phyloP scores from a whole-genome alignment of 2,888 invertebrate genomes.

The Xiphydria camelus region DNA sequence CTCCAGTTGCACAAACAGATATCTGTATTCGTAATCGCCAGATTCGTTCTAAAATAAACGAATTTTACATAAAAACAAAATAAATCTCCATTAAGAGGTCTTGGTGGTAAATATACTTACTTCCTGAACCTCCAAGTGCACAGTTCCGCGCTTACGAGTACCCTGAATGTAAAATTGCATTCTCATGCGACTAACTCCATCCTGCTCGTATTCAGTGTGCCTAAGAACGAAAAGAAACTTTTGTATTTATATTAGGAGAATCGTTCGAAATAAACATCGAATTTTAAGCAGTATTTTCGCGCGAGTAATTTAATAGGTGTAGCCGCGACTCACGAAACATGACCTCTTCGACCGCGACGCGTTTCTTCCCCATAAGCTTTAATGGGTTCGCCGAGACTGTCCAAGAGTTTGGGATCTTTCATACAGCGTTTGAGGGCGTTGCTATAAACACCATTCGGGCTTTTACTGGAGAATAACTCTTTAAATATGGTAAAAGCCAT shows the following conservation, averaged over 20 bases:
- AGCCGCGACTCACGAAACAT: slow-evolving; percentile 68
- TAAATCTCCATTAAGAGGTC: slow-evolving; percentile 7
- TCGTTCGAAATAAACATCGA: neutral
- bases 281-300: no score
- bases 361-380: slow-evolving; percentile 89
- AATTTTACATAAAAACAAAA: slow-evolving; percentile 10
- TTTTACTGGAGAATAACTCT: slow-evolving; percentile 86
- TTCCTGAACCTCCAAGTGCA: slow-evolving; percentile 83
- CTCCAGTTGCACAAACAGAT: slow-evolving; percentile 81
- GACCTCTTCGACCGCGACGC: slow-evolving; percentile 77
- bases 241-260: neutral
- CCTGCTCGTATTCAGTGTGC: slow-evolving; percentile 73
- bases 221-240: slow-evolving; percentile 50
- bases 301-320: no score
- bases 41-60: slow-evolving; percentile 68
- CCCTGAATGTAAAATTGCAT: slow-evolving; percentile 93
- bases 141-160: slow-evolving; percentile 77
- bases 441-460: slow-evolving; percentile 83
- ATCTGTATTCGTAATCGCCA: slow-evolving; percentile 79
- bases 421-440: slow-evolving; percentile 77
- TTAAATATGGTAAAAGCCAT: slow-evolving; percentile 83
- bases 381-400: slow-evolving; percentile 86
- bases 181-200: slow-evolving; percentile 78
- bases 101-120: slow-evolving; percentile 59
- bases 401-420: slow-evolving; percentile 74